A percentile compares a stretch with the other conserved stretches of the same genome.
phyloP scores from a whole-genome alignment of 1,140 invertebrate species.

The Ostrea denselamellosa region DNA sequence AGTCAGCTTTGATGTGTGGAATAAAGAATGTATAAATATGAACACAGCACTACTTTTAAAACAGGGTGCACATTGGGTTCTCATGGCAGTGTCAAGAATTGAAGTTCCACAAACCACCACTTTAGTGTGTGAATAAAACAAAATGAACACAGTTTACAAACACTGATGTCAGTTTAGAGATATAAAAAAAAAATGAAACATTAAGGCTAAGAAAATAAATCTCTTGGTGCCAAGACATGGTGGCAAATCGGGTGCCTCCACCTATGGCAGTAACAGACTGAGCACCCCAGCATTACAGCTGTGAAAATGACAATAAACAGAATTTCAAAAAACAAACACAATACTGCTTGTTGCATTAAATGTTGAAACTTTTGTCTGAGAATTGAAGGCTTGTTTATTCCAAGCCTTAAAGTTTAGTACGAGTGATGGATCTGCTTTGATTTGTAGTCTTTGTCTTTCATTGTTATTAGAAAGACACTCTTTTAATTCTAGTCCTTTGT shows the following conservation, averaged over 20 bases:
- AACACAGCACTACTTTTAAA: background rate
- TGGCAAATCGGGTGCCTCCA: no score
- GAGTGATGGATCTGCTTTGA: no score
- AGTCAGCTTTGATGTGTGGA: background rate
- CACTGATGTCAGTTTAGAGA: background rate
- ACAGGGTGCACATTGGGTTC: background rate
- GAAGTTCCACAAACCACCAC: background rate
- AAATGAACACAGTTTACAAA: background rate
- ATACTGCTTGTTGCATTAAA: no score
- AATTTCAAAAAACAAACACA: no score
- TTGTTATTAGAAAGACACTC: background rate
- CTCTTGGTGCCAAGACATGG: no score
- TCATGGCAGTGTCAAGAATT: slow-evolving; percentile 24
- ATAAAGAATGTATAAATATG: background rate
- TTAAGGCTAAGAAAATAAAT: background rate
- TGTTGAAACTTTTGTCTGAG: no score
- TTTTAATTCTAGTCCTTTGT: background rate
- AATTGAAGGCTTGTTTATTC: no score
- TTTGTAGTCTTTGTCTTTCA: no score
- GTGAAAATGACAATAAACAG: no score
- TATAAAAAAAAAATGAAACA: background rate
- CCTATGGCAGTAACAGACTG: no score
- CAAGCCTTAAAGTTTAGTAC: no score
- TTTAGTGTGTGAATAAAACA: background rate
- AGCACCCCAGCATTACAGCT: no score